These are phyloP conservation scores for Tupiocoris notatus DNA, from an alignment of 2,888 invertebrate species.

Conservation along the genomic window DNA sequence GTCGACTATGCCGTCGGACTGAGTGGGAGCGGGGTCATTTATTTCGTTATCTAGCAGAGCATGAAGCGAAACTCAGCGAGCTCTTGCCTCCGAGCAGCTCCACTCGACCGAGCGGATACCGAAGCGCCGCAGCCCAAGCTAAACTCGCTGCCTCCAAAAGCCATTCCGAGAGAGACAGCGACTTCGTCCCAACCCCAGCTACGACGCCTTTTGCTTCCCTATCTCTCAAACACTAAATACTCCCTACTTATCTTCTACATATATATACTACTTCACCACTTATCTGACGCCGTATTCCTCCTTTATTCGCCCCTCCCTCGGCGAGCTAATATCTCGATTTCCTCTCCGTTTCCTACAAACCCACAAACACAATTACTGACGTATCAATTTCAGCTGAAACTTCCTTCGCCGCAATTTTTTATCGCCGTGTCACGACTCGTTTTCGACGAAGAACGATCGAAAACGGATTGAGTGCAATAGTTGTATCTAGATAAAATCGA, in stretches of 20 bases:
- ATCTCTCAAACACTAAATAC: constrained; percentile 35
- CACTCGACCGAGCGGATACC: neutral
- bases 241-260: constrained; percentile 22
- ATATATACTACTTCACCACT: constrained; percentile 25
- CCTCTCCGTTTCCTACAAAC: constrained; percentile 1
- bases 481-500: no score
- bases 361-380: neutral
- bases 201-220: neutral
- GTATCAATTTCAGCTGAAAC: neutral
- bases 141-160: neutral
- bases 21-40: constrained; percentile 16
- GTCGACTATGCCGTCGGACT: neutral
- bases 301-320: neutral
- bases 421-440: no score
- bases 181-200: neutral
- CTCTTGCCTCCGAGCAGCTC: neutral
- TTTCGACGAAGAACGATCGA: no score
- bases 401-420: neutral
- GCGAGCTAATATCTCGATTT: constrained; percentile 18
- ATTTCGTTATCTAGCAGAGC: constrained; percentile 40
- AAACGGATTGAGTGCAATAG: no score
- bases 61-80: constrained; percentile 29
- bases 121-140: neutral
- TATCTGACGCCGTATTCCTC: constrained; percentile 10
- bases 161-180: neutral